phyloP scores from a whole-genome alignment of 2,113 vertebrate species.

The Cochlearius cochlearius region DNA sequence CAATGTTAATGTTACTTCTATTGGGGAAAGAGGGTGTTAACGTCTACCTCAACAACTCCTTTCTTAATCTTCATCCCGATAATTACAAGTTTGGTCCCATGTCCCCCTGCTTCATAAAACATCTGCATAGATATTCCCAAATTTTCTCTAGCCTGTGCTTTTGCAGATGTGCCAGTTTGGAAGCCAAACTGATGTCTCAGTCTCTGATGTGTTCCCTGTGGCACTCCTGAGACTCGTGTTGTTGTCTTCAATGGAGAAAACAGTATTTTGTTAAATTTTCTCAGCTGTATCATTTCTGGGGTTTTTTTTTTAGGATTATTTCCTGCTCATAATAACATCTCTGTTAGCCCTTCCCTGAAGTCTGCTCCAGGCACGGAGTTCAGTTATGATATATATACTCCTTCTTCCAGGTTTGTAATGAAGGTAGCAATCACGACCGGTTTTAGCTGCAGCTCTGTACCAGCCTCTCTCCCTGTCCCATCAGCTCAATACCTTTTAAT shows the following conservation, averaged over 20 bases:
- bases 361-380: not conserved
- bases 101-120: not conserved
- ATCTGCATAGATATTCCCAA: not conserved
- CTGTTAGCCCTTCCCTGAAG: not conserved
- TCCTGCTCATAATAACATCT: not conserved
- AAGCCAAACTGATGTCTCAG: not conserved
- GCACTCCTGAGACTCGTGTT: not conserved
- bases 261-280: not conserved
- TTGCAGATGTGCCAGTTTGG: not conserved
- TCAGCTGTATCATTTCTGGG: not conserved
- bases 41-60: not conserved
- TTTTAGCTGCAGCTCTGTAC: not conserved
- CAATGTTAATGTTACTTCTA: not conserved
- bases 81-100: not conserved
- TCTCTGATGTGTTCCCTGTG: not conserved
- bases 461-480: not conserved
- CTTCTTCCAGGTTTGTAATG: not conserved
- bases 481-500: not conserved
- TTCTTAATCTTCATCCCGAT: not conserved
- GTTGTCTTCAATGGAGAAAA: not conserved
- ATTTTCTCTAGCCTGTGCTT: not conserved
- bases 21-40: not conserved
- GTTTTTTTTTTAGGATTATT: not conserved
- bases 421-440: not conserved
- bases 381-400: not conserved